Evolutionary conservation across 2,797 vertebrate species (phyloP).

Genomic region (Agapornis canus): DNA sequence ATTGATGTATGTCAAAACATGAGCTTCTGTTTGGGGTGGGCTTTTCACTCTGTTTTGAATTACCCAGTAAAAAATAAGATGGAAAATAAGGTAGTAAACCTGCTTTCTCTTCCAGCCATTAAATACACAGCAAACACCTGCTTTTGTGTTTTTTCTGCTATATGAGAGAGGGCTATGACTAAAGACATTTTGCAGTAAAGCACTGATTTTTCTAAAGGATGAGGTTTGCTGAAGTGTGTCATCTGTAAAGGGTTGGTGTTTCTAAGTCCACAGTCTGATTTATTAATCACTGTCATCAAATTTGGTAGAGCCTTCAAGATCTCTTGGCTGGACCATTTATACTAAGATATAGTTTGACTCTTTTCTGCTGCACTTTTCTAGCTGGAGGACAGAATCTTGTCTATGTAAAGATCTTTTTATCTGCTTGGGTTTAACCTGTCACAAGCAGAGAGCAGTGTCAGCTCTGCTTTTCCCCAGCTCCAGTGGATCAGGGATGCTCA

Average conservation of each 20-base stretch:
- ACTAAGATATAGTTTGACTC: background rate
- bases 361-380: background rate
- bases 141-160: background rate
- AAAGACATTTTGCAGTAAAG: background rate
- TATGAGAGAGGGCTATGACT: background rate
- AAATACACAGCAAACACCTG: background rate
- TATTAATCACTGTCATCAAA: background rate
- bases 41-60: background rate
- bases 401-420: background rate
- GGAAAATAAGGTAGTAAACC: background rate
- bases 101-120: background rate
- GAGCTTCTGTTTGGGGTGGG: background rate
- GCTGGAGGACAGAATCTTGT: background rate
- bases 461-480: background rate
- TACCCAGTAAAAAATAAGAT: background rate
- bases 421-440: background rate
- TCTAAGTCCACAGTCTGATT: background rate
- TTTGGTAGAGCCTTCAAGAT: background rate
- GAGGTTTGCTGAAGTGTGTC: background rate
- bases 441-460: background rate
- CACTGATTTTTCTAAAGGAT: background rate
- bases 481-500: background rate
- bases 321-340: background rate
- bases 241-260: background rate
- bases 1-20: background rate